phyloP scores from a whole-genome alignment of 1,140 invertebrate species.

The Drosophila leontia region DNA sequence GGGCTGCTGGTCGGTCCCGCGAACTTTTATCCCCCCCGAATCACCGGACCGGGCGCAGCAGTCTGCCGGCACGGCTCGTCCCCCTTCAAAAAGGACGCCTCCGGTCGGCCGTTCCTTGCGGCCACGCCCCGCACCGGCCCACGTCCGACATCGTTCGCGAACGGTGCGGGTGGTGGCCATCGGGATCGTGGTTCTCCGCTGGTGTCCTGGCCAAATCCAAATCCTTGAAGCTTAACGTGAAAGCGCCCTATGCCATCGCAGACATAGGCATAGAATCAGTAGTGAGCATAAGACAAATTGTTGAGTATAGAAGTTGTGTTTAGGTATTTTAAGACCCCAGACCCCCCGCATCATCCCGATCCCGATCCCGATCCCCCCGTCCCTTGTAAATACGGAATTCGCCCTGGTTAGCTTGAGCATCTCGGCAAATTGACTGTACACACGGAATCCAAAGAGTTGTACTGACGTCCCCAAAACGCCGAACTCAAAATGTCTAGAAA shows the following conservation, averaged over 20 bases:
- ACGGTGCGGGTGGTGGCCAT: conserved; percentile 64
- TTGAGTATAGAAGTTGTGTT: conserved; percentile 70
- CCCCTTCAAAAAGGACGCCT: conserved; percentile 5
- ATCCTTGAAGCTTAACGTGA: conserved; percentile 70
- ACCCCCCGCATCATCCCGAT: conserved; percentile 17
- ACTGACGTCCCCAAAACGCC: conserved; percentile 21
- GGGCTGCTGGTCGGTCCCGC: conserved; percentile 71
- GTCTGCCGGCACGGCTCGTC: conserved; percentile 29
- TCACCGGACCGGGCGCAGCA: conserved; percentile 54
- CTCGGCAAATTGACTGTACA: conserved; percentile 63
- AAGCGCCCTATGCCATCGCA: conserved; percentile 30
- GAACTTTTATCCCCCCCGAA: conserved; percentile 23
- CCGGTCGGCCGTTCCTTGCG: conserved; percentile 38
- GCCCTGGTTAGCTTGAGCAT: conserved; percentile 24
- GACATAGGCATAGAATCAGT: conserved; percentile 42
- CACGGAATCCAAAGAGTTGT: conserved; percentile 53
- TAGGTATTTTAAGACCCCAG: conserved; percentile 64
- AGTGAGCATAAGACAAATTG: conserved; percentile 74
- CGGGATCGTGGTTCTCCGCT: conserved; percentile 45
- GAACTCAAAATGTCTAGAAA: conserved; percentile 47
- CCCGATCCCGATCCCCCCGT: conserved; percentile 14
- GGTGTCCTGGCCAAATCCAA: conserved; percentile 57
- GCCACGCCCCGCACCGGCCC: conserved; percentile 50
- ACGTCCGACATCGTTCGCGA: not conserved
- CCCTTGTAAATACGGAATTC: conserved; percentile 64